These are phyloP conservation scores for Gephyroberyx darwinii DNA, from an alignment of 2,797 vertebrate species.

Conservation along the genomic window DNA sequence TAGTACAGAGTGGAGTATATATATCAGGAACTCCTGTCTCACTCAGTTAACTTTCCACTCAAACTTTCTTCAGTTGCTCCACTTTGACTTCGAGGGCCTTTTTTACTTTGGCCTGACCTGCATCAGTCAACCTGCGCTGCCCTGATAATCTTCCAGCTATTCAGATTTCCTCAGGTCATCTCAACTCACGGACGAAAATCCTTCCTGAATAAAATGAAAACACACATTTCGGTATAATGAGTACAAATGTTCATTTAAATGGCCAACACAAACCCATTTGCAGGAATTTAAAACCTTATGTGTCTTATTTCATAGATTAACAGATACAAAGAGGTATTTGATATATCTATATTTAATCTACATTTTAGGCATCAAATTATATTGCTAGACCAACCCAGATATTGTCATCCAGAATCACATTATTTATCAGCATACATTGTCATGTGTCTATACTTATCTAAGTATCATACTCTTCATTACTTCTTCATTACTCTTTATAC, in stretches of 20 bases:
- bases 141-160: constrained; percentile 46
- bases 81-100: constrained; percentile 56
- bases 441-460: too few relatives aligned
- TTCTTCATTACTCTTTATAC: too few relatives aligned
- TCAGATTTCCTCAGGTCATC: constrained; percentile 55
- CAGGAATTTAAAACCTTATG: neutral
- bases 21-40: constrained; percentile 73
- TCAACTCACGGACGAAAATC: constrained; percentile 54
- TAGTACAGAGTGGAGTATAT: constrained; percentile 61
- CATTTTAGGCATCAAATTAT: neutral
- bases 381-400: neutral
- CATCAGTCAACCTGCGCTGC: constrained; percentile 50
- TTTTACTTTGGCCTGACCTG: constrained; percentile 52
- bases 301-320: neutral
- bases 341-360: neutral
- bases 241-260: neutral
- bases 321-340: neutral
- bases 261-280: neutral
- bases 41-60: constrained; percentile 70
- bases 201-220: constrained; percentile 30
- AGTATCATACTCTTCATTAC: too few relatives aligned
- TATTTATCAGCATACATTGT: neutral
- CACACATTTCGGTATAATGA: constrained; percentile 17
- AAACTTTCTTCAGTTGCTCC: constrained; percentile 66
- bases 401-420: neutral